phyloP scores from a whole-genome alignment of 2,888 invertebrate species.

The Drosophila melanosoma region DNA sequence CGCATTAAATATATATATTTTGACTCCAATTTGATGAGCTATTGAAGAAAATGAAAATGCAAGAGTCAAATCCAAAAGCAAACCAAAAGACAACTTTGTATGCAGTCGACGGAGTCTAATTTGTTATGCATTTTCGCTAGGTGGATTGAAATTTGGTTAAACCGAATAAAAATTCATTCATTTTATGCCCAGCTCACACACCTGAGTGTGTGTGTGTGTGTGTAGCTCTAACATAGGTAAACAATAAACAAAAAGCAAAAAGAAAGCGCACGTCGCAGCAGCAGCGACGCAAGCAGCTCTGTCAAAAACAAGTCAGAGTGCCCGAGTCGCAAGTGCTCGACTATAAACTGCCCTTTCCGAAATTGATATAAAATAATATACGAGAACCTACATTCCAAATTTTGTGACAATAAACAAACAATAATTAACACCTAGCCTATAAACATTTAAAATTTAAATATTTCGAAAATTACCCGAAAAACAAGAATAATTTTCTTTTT shows the following conservation, averaged over 20 bases:
- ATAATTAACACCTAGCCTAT: too few relatives aligned
- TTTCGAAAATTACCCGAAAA: neutral
- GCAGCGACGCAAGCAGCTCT: constrained; percentile 28
- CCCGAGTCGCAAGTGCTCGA: neutral
- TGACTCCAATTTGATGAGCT: constrained; percentile 19
- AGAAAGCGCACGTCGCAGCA: constrained; percentile 73
- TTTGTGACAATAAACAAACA: neutral
- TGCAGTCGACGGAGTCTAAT: constrained; percentile 50
- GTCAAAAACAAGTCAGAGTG: constrained; percentile 50
- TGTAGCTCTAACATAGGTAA: constrained; percentile 72
- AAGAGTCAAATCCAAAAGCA: neutral
- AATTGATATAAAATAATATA: neutral
- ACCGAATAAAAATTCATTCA: constrained; percentile 65
- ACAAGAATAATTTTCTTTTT: neutral
- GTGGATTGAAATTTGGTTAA: constrained; percentile 40
- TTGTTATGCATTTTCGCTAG: constrained; percentile 64
- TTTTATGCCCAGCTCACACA: constrained; percentile 37
- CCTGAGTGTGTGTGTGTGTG: constrained; percentile 26
- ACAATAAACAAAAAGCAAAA: constrained; percentile 78
- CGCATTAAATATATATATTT: constrained; percentile 14
- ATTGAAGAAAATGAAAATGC: constrained; percentile 21
- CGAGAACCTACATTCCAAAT: neutral
- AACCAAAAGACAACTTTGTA: constrained; percentile 43
- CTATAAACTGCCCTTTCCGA: neutral
- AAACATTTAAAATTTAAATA: too few relatives aligned